These are phyloP conservation scores for Ridgeia piscesae DNA, from an alignment of 1,140 invertebrate species.

Conservation along the genomic window DNA sequence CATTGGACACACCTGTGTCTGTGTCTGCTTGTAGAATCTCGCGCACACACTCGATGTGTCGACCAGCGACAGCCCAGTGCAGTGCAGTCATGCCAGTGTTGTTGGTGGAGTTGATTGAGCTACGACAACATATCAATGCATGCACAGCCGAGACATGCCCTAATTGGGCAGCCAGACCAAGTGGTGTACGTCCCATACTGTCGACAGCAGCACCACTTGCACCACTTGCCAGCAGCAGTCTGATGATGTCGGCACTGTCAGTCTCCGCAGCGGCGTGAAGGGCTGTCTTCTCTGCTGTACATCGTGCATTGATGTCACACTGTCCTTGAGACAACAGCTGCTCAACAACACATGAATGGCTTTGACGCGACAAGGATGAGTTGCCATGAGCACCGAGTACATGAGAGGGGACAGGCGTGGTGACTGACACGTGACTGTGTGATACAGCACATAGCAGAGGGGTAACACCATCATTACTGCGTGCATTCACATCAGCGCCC, in stretches of 20 bases:
- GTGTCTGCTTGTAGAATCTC: neutral
- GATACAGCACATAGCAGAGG: neutral
- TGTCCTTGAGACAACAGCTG: neutral
- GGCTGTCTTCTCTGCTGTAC: neutral
- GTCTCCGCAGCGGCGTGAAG: slow-evolving; percentile 2
- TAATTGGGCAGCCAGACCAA: neutral
- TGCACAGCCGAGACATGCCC: neutral
- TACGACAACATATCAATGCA: neutral
- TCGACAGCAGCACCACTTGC: neutral
- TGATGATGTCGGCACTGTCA: slow-evolving; percentile 9
- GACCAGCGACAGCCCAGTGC: slow-evolving; percentile 10
- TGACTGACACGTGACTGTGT: neutral
- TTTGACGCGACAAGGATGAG: neutral
- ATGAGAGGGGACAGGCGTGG: neutral
- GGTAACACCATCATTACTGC: neutral
- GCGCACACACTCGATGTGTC: slow-evolving; percentile 8
- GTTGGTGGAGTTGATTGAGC: neutral
- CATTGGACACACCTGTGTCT: neutral
- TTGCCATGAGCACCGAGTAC: neutral
- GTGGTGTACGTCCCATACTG: neutral
- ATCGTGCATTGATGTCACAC: neutral
- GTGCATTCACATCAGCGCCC: slow-evolving; percentile 1
- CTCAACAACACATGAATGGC: neutral
- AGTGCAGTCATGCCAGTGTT: neutral
- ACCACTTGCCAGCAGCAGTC: neutral